phyloP scores from a whole-genome alignment of 2,113 vertebrate genomes.

The Heteronetta atricapilla region DNA sequence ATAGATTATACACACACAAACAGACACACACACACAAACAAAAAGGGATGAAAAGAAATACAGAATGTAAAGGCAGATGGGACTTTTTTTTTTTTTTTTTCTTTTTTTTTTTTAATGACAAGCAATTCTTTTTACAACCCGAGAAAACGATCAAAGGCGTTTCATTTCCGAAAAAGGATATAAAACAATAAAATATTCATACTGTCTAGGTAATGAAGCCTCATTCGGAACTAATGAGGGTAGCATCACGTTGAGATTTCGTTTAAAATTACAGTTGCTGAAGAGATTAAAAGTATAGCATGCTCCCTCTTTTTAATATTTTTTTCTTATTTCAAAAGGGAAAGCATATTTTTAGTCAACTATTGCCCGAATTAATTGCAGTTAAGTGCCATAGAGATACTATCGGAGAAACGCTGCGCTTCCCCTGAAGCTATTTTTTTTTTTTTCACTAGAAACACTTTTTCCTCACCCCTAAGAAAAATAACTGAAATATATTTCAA shows the following conservation, averaged over 20 bases:
- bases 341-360: background rate
- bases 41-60: slow-evolving; percentile 76
- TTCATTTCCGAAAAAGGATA: slow-evolving; percentile 79
- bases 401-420: background rate
- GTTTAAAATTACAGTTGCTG: slow-evolving; percentile 52
- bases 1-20: background rate
- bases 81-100: slow-evolving; percentile 66
- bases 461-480: background rate
- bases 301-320: accelerated
- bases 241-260: slow-evolving; percentile 62
- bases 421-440: background rate
- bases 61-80: slow-evolving; percentile 77
- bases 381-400: background rate
- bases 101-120: slow-evolving; percentile 76
- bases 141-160: slow-evolving; percentile 82
- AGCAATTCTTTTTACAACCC: slow-evolving; percentile 83
- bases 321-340: slow-evolving; percentile 8
- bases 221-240: slow-evolving; percentile 71
- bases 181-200: slow-evolving; percentile 87
- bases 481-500: background rate
- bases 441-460: background rate
- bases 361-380: background rate
- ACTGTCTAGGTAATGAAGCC: slow-evolving; percentile 59
- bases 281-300: slow-evolving; percentile 35
- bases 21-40: background rate